Percentiles rank a stretch among this genome's conserved stretches.
Evolutionary conservation across 1,140 invertebrate genomes (phyloP).

Genomic region (Teleopsis dalmanni): DNA sequence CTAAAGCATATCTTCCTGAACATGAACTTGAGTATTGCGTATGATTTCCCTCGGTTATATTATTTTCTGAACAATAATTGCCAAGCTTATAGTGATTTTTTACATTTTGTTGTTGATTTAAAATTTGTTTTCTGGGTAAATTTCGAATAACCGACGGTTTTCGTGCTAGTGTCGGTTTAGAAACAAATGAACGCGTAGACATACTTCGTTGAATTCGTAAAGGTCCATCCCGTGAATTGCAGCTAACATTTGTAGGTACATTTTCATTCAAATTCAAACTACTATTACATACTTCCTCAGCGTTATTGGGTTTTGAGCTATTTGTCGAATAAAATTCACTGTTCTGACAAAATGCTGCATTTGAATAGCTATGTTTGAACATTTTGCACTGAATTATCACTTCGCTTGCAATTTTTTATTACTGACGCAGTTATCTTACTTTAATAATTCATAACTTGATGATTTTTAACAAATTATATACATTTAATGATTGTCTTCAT

Average conservation of each 20-base stretch:
- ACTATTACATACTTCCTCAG: slow-evolving; percentile 37
- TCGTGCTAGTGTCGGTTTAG: slow-evolving; percentile 16
- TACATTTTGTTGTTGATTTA: slow-evolving; percentile 1
- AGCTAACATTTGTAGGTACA: slow-evolving; percentile 41
- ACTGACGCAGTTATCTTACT: neutral
- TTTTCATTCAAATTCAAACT: slow-evolving; percentile 42
- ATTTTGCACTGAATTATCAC: slow-evolving; percentile 12
- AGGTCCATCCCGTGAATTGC: slow-evolving; percentile 33
- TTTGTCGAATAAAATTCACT: slow-evolving; percentile 53
- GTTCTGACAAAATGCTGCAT: slow-evolving; percentile 67
- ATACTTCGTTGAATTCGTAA: slow-evolving; percentile 43
- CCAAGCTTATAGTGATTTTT: no score
- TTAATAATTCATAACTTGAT: neutral
- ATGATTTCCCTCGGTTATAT: no score
- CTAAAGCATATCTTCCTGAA: slow-evolving; percentile 44
- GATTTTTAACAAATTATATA: neutral
- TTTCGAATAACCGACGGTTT: no score
- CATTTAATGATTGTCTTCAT: neutral
- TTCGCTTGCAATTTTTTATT: neutral
- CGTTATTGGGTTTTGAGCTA: slow-evolving; percentile 13
- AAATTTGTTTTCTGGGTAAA: no score
- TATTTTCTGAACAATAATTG: no score
- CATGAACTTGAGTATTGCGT: slow-evolving; percentile 14
- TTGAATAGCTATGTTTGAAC: slow-evolving; percentile 57
- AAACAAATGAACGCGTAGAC: slow-evolving; percentile 35